Evolutionary conservation across 2,113 vertebrate species (phyloP), one percentile per base, ranked within the genome.

Genomic region (Anguilla rostrata): DNA sequence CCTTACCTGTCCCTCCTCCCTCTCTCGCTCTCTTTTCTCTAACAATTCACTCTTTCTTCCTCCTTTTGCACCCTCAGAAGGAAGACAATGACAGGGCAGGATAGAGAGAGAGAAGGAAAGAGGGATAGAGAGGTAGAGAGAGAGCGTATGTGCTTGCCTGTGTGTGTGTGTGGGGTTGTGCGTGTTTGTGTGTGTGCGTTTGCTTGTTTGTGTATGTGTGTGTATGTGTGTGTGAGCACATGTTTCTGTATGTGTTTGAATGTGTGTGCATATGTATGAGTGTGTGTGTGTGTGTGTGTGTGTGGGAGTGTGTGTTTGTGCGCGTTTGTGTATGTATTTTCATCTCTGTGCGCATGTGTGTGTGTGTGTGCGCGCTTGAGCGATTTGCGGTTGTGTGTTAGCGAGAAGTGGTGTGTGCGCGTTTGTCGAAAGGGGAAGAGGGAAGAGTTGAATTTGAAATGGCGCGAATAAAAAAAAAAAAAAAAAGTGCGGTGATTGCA

Each of bases 401-500:
- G 12, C 39, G 57, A 85, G 40, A 85, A 85, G 81, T 87, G 89
- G 82, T 81, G 66, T 84, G 79, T 84, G 86, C 71, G 8, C 85
- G 53, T 90, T 90, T 85, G 84, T 79, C 43, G 81, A 66, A 57
- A 80, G 85, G 83, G 49, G 53, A 53, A 86, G 78, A 85, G 26
- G 41, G 53, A 78, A 41, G 82, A 88, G 60, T 82, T 87, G 85
- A 90, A 90, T 63, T 87, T 86, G 90, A 90, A 89, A 89, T 86
- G 56, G 82, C 85, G 82, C 88, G 71, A n/a, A 71, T 15, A 86
- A 34, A 34, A 34, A 34, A 34, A 34, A 34, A 34, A 91, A 90
- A 94, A 90, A 94, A 92, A 94, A 94, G 91, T 86, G n/a, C 71
- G 87, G 87, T 92, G 92, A 93, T 94, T 93, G 92, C 91, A 89